Percentiles rank a stretch among this genome's conserved stretches.
These are phyloP conservation scores for Neogobius melanostomus DNA, from an alignment of 2,113 vertebrate genomes.

Conservation along the genomic window DNA sequence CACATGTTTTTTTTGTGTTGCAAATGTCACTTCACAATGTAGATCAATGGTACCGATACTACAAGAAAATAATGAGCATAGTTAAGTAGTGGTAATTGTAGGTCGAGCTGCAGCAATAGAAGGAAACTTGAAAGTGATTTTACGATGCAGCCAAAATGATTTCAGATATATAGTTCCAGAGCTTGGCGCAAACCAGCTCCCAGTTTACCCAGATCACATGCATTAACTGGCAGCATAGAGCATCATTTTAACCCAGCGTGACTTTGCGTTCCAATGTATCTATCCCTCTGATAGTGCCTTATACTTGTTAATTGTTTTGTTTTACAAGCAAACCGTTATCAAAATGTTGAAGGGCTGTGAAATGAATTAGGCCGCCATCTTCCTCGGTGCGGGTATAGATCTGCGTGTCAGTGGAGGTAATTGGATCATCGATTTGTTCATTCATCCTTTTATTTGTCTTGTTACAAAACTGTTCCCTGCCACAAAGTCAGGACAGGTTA, in stretches of 20 bases:
- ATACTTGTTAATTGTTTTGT: constrained; percentile 43
- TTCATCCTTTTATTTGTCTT: constrained; percentile 50
- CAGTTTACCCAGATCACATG: neutral
- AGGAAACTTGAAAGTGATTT: too few species aligned
- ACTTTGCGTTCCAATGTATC: constrained; percentile 1
- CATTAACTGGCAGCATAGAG: constrained; percentile 14
- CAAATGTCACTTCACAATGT: too few species aligned
- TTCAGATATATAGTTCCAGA: too few species aligned
- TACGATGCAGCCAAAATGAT: too few species aligned
- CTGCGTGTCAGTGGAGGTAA: constrained; percentile 58
- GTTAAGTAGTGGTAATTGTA: too few species aligned
- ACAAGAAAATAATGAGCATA: too few species aligned
- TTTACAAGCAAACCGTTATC: constrained; percentile 53
- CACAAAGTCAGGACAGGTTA: constrained; percentile 17
- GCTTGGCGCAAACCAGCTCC: too few species aligned
- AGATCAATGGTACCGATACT: too few species aligned
- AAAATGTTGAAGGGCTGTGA: constrained; percentile 28
- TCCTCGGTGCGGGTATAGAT: constrained; percentile 54
- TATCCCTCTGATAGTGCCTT: constrained; percentile 34
- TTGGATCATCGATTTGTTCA: constrained; percentile 65
- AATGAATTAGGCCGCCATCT: constrained; percentile 54
- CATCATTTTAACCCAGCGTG: constrained; percentile 11
- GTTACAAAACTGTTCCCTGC: constrained; percentile 39
- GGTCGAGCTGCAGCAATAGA: too few species aligned
- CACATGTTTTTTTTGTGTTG: too few species aligned